Evolutionary conservation across 2,888 invertebrate genomes (phyloP).

Genomic region (Beris chalybata): DNA sequence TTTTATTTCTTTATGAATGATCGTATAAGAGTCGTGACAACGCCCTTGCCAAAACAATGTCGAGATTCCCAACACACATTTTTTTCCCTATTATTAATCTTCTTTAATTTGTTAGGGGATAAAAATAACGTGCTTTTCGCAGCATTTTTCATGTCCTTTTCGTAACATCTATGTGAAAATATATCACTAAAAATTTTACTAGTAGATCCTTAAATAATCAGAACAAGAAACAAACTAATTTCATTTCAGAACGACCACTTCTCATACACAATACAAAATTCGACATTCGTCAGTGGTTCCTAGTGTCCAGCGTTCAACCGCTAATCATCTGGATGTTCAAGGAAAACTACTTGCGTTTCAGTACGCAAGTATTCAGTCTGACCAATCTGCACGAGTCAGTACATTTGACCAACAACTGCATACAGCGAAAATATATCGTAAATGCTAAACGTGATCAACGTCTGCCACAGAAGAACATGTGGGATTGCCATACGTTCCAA

Average conservation of each 20-base stretch:
- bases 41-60: too few relatives aligned
- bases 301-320: slow-evolving; percentile 88
- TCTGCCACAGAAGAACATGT: slow-evolving; percentile 91
- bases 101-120: too few relatives aligned
- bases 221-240: neutral
- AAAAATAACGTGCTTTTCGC: too few relatives aligned
- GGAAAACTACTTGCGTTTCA: slow-evolving; percentile 90
- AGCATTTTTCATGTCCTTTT: neutral
- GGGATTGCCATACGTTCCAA: slow-evolving; percentile 86
- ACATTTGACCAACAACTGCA: slow-evolving; percentile 90
- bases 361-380: slow-evolving; percentile 84
- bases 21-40: too few relatives aligned
- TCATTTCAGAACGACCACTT: slow-evolving; percentile 75
- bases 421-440: slow-evolving; percentile 80
- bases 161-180: too few relatives aligned
- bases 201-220: neutral
- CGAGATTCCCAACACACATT: too few relatives aligned
- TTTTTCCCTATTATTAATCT: too few relatives aligned
- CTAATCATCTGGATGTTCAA: slow-evolving; percentile 91
- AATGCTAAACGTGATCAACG: slow-evolving; percentile 72
- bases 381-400: slow-evolving; percentile 89
- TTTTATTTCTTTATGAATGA: slow-evolving; percentile 16
- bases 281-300: slow-evolving; percentile 94
- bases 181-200: too few relatives aligned
- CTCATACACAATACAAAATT: slow-evolving; percentile 90